Conservation (phyloP, 2,113 vertebrate genomes). For the Labeo rohita region DNA sequence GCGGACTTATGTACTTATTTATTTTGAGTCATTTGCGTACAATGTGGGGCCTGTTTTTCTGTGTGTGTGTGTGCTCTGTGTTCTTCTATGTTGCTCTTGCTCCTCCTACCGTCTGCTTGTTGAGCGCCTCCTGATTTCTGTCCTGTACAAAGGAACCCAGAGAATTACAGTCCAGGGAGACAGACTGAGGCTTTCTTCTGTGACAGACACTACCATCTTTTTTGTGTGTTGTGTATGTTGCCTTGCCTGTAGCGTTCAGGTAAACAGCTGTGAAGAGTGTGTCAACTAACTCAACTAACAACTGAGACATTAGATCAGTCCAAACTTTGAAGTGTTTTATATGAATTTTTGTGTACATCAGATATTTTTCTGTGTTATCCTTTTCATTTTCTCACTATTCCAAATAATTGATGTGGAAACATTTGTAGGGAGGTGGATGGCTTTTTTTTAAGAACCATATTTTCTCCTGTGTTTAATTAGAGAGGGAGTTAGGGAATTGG, state of each 20-base stretch:
- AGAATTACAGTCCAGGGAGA: neutral
- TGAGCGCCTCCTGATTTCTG: too few relatives aligned
- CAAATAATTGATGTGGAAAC: neutral
- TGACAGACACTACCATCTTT: neutral
- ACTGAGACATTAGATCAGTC: neutral
- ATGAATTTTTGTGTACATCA: too few relatives aligned
- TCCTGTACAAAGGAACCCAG: too few relatives aligned
- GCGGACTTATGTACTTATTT: conserved; percentile 28
- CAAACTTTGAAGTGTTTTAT: too few relatives aligned
- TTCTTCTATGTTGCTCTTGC: neutral
- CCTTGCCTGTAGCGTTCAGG: too few relatives aligned
- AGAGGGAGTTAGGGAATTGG: neutral
- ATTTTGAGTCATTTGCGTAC: neutral
- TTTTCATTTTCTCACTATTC: neutral
- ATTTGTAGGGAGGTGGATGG: neutral
- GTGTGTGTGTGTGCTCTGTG: neutral
- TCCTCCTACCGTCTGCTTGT: neutral
- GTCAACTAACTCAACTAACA: neutral
- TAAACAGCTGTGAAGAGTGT: neutral
- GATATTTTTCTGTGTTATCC: too few relatives aligned
- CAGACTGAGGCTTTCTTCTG: neutral
- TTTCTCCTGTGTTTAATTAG: neutral
- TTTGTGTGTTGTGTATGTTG: too few relatives aligned
- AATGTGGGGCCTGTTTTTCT: neutral
- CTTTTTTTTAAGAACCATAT: neutral